Conservation (phyloP, 2,888 invertebrate genomes). For the Lepidonotus clava region DNA sequence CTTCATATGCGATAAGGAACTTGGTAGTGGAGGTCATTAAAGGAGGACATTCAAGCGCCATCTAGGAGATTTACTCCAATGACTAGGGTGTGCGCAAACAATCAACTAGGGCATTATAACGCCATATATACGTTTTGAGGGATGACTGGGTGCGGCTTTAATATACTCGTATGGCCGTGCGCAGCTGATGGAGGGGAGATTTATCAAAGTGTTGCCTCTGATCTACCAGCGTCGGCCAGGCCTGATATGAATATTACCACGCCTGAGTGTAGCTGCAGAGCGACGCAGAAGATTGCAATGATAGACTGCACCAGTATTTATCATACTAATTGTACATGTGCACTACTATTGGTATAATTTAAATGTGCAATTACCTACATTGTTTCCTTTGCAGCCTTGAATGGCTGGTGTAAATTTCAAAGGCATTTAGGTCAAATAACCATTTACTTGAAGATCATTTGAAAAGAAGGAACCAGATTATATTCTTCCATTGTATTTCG, state of each 20-base stretch:
- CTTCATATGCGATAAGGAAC: background rate
- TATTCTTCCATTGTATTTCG: too few relatives aligned
- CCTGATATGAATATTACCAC: background rate
- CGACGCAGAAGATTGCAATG: too few relatives aligned
- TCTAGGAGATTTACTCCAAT: constrained; percentile 4
- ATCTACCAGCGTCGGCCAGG: background rate
- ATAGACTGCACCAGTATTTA: too few relatives aligned
- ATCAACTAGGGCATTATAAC: background rate
- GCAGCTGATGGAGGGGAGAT: background rate
- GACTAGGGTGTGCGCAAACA: background rate
- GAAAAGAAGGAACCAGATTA: too few relatives aligned
- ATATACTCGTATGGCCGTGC: constrained; percentile 3
- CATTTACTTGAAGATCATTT: too few relatives aligned
- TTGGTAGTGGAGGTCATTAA: background rate
- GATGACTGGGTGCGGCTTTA: constrained; percentile 22
- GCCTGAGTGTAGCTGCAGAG: too few relatives aligned
- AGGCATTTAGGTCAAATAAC: too few relatives aligned
- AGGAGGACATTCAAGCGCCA: background rate
- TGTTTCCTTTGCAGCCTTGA: too few relatives aligned
- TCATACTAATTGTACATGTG: too few relatives aligned
- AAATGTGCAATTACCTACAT: too few relatives aligned
- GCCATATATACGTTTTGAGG: background rate
- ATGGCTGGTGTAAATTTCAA: too few relatives aligned
- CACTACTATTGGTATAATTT: too few relatives aligned
- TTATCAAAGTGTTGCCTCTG: background rate